These are phyloP conservation scores for Macropis europaea DNA, from an alignment of 2,888 invertebrate species.

Conservation along the genomic window DNA sequence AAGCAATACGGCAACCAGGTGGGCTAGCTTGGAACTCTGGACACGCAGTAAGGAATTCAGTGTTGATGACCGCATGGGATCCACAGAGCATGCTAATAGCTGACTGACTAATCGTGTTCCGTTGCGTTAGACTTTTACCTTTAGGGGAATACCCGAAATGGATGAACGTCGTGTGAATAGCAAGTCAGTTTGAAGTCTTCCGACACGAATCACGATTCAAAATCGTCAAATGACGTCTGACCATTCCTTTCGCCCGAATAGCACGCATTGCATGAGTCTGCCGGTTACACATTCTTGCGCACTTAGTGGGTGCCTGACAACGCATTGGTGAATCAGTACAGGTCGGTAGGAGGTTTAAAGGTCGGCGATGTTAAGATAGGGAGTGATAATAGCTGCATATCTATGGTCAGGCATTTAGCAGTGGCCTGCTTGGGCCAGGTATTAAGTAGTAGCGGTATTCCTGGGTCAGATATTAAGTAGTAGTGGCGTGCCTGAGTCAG, in stretches of 20 bases:
- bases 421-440: too few species aligned
- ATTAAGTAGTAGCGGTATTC: too few species aligned
- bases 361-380: too few species aligned
- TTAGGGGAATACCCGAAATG: constrained; percentile 55
- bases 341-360: too few species aligned
- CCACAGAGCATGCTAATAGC: constrained; percentile 72
- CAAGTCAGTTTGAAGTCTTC: constrained; percentile 28
- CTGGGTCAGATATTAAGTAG: too few species aligned
- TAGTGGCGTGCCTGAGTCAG: too few species aligned
- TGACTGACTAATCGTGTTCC: constrained; percentile 43
- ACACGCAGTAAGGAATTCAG: constrained; percentile 69
- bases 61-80: constrained; percentile 69
- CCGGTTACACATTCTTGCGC: not conserved
- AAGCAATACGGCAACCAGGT: constrained; percentile 22
- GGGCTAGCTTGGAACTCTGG: constrained; percentile 64
- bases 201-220: not conserved
- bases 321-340: too few species aligned
- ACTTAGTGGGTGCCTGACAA: too few species aligned
- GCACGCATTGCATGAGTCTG: not conserved
- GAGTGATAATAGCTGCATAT: too few species aligned
- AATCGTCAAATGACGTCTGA: not conserved
- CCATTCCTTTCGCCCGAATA: not conserved
- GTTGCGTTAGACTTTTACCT: constrained; percentile 28
- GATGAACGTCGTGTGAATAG: constrained; percentile 67
- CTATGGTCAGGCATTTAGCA: too few species aligned